Evolutionary conservation across 2,888 invertebrate genomes (phyloP), one percentile per base, ranked within the genome.

Genomic region (Macrosoma leucophasiata): DNA sequence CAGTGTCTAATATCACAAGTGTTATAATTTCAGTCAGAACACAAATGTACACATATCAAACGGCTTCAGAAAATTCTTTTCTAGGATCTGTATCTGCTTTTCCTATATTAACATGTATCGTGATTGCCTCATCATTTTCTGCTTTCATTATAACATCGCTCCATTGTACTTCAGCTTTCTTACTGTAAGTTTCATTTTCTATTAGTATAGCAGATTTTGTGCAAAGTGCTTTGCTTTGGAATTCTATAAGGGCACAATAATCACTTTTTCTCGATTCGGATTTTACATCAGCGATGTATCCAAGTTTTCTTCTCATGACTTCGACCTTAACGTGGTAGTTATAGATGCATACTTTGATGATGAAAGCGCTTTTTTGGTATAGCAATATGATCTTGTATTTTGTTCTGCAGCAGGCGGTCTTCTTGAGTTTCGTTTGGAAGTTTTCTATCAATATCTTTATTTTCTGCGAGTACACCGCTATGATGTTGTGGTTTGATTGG

Each of bases 401-500:
- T 1, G 84, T 81, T 55, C 78, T 58, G 46, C 81, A 81, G 54
- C 77, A 84, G 1, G 82, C 82, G 1, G 84, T 82, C 41, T 79
- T 79, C 52, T 78, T 82, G 14, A 84, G 62, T 38, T 84, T 84
- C 0, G 76, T 76, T 48, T 82, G 79, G 60, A 85, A 84, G 57
- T 82, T 82, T 50, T 82, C 84, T 47, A 85, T 81, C 26, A 82
- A 58, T 45, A 85, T 82, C 40, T 82, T 84, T 43, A 84, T 82
- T 54, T 81, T 84, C 42, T 81, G 79, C 1, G 84, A 79, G 57
- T 82, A 81, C 27, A 84, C 79, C 1, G 84, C 81, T 33, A 79
- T 82, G 41, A 82, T 72, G 46, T 73, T 78, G 63, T 85, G 84
- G 13, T 50, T 69, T 3, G 58, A 52, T 36, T 78, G 76, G 14